Percentiles rank a stretch among this genome's conserved stretches.
These are phyloP conservation scores for Sphecodes monilicornis DNA, from an alignment of 2,888 invertebrate genomes.

Conservation along the genomic window DNA sequence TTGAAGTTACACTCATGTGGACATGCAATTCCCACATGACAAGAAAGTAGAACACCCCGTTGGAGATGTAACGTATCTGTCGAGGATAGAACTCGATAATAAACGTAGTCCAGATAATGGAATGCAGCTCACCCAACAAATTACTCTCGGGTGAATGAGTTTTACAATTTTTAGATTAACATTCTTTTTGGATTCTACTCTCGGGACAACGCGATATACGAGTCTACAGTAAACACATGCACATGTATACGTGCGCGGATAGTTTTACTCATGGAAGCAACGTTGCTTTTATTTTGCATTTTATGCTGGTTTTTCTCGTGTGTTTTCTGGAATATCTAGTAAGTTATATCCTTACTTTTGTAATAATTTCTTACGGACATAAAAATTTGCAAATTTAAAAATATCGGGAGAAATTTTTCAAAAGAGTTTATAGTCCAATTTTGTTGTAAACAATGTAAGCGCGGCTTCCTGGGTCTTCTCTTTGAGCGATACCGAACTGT, in stretches of 20 bases:
- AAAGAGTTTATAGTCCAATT: background rate
- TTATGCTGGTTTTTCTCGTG: background rate
- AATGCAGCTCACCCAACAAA: background rate
- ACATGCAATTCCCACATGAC: background rate
- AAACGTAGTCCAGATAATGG: background rate
- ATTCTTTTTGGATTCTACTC: background rate
- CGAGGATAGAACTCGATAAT: background rate
- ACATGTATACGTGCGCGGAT: background rate
- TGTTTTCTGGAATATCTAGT: background rate
- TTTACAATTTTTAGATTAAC: conserved; percentile 4
- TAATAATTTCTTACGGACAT: background rate
- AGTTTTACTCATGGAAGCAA: background rate
- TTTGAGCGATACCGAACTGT: too few species aligned
- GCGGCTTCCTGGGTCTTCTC: too few species aligned
- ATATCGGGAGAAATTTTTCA: background rate
- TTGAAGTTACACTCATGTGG: background rate
- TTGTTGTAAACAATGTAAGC: too few species aligned
- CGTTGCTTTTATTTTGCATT: background rate
- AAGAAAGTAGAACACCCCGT: background rate
- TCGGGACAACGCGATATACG: background rate
- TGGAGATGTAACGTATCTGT: background rate
- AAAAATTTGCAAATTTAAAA: too few species aligned
- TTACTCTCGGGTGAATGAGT: background rate
- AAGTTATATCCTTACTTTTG: background rate
- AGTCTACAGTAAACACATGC: background rate